Conservation (phyloP, 1,140 invertebrate species). For the Aphis gossypii region DNA sequence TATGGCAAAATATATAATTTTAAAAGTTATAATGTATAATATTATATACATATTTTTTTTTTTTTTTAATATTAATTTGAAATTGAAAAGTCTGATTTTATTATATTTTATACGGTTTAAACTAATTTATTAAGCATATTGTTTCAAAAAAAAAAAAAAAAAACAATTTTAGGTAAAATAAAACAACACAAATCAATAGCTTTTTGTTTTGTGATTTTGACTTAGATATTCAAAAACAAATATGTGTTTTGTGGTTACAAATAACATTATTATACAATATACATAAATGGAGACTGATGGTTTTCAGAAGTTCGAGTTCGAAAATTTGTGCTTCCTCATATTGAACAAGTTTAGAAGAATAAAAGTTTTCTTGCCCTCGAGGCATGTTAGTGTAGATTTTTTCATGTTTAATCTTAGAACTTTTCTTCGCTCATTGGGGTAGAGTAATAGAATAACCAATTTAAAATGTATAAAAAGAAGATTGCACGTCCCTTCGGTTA, state of each 20-base stretch:
- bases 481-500: not conserved
- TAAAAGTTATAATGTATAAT: not conserved
- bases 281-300: conserved; percentile 35
- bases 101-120: not conserved
- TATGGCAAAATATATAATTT: not conserved
- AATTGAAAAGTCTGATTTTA: not conserved
- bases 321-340: conserved; percentile 10
- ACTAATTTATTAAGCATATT: not conserved
- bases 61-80: not conserved
- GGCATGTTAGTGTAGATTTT: conserved; percentile 24
- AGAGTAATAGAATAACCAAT: conserved; percentile 28
- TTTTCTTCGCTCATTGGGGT: not conserved
- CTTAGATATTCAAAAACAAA: not conserved
- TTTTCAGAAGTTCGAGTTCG: conserved; percentile 16
- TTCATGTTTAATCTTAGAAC: conserved; percentile 41
- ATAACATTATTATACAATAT: conserved; percentile 42
- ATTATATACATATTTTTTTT: too few relatives aligned
- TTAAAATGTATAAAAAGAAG: conserved; percentile 20
- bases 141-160: not conserved
- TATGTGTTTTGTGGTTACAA: not conserved
- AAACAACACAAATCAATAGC: not conserved
- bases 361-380: conserved; percentile 49
- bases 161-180: not conserved
- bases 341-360: conserved; percentile 49
- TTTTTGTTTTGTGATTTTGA: not conserved